Base-by-base conservation (phyloP, 1,140 invertebrate genomes). In the Procambarus clarkii region DNA sequence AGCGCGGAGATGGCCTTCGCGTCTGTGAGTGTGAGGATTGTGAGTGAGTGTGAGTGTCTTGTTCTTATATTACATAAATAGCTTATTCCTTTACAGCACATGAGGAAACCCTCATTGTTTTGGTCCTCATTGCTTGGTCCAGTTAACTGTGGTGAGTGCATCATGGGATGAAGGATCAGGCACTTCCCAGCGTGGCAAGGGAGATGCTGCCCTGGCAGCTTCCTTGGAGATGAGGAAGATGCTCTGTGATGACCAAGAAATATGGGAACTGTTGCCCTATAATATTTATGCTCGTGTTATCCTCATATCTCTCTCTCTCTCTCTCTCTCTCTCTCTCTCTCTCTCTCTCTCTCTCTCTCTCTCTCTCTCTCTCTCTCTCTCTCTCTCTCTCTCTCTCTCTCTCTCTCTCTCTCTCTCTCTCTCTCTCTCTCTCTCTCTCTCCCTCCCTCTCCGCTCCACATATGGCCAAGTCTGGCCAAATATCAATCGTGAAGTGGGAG, bases 341-440 rank as follows among this genome's bases (percentile, higher is more conserved):
- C 50, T 58, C 21, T n/a, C 44, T 18, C 83, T 7, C 48, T 50
- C 84, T 77, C 69, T 50, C 69, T 54, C 84, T 77, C 84, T 77
- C 84, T 54, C 69, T 77, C 84, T 74, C 64, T 50, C 83, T 76
- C 83, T n/a, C 64, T n/a, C 69, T 50, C 64, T 21, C 64, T 18
- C 64, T 76, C 83, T 76, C 64, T 15, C 34, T n/a, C 64, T n/a
- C 69, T n/a, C 44, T 18, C 44, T 74, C 69, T 48, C 44, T 74
- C 83, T 76, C 83, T 76, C 83, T 71, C 11, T 84, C 60, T 84
- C 60, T 71, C 60, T 71, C 81, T 34, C 54, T 64, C 81, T 64
- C 64, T 83, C 82, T 71, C 82, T 71, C 82, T 84, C 82, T 71
- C 64, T 71, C 60, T 54, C 44, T 71, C 60, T 46, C 45, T 48